Conservation (phyloP, 2,113 vertebrate genomes). For the Ceyx melanurus region DNA sequence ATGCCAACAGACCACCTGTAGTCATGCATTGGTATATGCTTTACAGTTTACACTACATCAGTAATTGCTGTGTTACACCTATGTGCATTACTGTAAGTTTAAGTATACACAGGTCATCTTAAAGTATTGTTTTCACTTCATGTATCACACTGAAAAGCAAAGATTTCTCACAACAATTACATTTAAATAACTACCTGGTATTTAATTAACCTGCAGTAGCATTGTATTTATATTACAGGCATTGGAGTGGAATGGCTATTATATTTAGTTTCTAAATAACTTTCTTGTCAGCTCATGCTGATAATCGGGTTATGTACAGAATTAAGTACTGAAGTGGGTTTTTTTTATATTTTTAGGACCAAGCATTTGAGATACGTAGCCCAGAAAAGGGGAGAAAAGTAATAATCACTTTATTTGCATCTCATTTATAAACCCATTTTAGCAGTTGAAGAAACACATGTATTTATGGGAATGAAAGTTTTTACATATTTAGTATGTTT, state of each 20-base stretch:
- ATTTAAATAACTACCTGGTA: slow-evolving; percentile 4
- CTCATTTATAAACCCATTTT: neutral
- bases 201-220: neutral
- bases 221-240: neutral
- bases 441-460: neutral
- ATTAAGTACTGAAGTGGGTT: neutral
- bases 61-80: neutral
- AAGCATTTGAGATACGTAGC: neutral
- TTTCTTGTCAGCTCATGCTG: neutral
- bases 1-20: neutral
- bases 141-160: neutral
- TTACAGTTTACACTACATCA: neutral
- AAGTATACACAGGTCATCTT: neutral
- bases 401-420: neutral
- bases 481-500: neutral
- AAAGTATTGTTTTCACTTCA: neutral
- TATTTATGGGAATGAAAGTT: neutral
- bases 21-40: neutral
- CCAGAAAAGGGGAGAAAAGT: neutral
- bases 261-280: slow-evolving; percentile 26
- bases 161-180: slow-evolving; percentile 20
- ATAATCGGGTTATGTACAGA: neutral
- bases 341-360: neutral
- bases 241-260: slow-evolving; percentile 13
- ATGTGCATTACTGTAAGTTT: neutral